A percentile compares a stretch with the other conserved stretches of the same genome.
These are phyloP conservation scores for Lerista edwardsae DNA, from an alignment of 2,797 vertebrate species.

Conservation along the genomic window DNA sequence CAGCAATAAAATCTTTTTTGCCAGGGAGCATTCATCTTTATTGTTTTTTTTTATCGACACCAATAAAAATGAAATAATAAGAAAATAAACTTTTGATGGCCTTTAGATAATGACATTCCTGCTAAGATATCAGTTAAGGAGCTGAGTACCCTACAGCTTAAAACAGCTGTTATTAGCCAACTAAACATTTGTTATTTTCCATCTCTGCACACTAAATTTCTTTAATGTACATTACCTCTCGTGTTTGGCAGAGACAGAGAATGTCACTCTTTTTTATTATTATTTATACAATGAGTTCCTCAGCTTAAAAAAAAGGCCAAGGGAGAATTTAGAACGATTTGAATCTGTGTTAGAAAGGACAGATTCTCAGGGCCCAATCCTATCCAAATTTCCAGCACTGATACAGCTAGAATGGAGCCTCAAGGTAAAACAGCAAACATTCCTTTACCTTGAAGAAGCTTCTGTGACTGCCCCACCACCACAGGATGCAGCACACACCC, in stretches of 20 bases:
- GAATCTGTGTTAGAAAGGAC: not conserved
- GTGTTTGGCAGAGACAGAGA: conserved; percentile 18
- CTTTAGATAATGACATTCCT: conserved; percentile 61
- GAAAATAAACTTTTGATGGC: conserved; percentile 71
- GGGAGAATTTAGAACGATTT: not conserved
- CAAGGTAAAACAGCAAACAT: too few species aligned
- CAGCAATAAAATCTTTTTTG: conserved; percentile 56
- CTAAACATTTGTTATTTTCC: conserved; percentile 62
- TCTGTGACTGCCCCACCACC: too few species aligned
- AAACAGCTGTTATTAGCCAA: conserved; percentile 63
- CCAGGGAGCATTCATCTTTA: conserved; percentile 49
- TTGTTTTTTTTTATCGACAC: conserved; percentile 61
- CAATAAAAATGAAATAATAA: conserved; percentile 75
- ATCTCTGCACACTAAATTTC: conserved; percentile 49
- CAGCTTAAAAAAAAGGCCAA: conserved; percentile 19
- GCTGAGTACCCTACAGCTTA: conserved; percentile 49
- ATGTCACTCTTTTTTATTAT: not conserved
- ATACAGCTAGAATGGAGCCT: too few species aligned
- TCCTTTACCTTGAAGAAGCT: too few species aligned
- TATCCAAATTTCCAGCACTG: too few species aligned
- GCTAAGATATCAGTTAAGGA: conserved; percentile 55
- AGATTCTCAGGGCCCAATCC: too few species aligned
- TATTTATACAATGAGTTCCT: not conserved
- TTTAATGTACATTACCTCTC: conserved; percentile 55
- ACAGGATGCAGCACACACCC: too few species aligned